Base-by-base conservation (phyloP, 2,888 invertebrate genomes). In the Folsomia manolachei region DNA sequence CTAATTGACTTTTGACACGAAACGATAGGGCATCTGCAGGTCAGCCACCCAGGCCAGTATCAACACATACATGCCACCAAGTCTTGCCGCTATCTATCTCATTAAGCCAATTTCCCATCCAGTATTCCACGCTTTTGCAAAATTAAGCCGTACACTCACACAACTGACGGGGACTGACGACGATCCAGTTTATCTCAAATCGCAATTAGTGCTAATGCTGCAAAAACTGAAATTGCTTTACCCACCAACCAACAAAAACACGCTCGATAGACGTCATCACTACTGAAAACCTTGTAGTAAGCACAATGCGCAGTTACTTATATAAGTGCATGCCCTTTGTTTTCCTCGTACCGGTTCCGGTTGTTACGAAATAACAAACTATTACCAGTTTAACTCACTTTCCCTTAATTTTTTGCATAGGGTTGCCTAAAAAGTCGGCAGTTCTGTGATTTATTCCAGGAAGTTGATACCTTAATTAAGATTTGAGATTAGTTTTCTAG, bases 1-100 rank as follows among this genome's bases (percentile, higher is more conserved):
- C 11, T 56, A 56, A 56, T 56, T 56, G 56, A 56, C 56, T 56
- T 56, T 56, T 56, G 56, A 56, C 56, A 56, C 56, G 56, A 56
- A 56, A 21, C 19, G 56, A 21, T 56, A 18, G 18, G 56, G 4
- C 4, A 7, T n/a, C 4, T 7, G 56, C 56, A 56, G 56, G 56
- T 56, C 56, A 56, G 4, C 56, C 21, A 21, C 56, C 4, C 7
- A 19, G 11, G 56, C 11, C 56, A 56, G n/a, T n/a, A n/a, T n/a
- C n/a, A n/a, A n/a, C n/a, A n/a, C n/a, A n/a, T 19, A 56, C 56
- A 56, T 56, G 9, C 18, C 51, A 51, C 18, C n/a, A n/a, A n/a
- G n/a, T n/a, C n/a, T n/a, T n/a, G n/a, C n/a, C n/a, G n/a, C n/a
- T n/a, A n/a, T 39, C 39, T 39, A 39, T 14, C 39, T 39, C 39